phyloP scores from a whole-genome alignment of 92 coral and sea anemone genomes.

The Epizoanthus fatuus region DNA sequence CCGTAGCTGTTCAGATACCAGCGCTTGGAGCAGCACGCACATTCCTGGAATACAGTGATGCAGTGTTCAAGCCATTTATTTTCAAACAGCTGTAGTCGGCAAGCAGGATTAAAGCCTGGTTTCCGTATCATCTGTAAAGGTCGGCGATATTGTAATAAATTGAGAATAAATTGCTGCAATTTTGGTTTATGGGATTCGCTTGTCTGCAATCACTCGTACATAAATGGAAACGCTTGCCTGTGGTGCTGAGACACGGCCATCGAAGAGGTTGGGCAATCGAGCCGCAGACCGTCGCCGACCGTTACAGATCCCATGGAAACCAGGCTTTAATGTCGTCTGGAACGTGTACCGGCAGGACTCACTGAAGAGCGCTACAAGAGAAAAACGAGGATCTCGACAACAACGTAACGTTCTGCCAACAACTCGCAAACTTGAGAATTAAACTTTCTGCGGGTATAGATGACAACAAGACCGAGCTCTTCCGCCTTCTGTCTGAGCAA shows the following conservation, averaged over 20 bases:
- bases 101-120: neutral
- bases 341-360: conserved; percentile 33
- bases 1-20: conserved; percentile 44
- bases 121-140: too few relatives aligned
- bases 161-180: too few relatives aligned
- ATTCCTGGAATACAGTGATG: conserved; percentile 35
- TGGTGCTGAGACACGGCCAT: too few relatives aligned
- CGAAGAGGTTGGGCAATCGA: too few relatives aligned
- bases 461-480: conserved; percentile 49
- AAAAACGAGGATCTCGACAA: conserved; percentile 56
- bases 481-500: conserved; percentile 29
- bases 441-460: conserved; percentile 42
- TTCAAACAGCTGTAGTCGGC: conserved; percentile 13
- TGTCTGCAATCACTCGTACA: too few relatives aligned
- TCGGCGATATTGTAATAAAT: too few relatives aligned
- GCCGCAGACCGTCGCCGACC: too few relatives aligned
- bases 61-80: conserved; percentile 36
- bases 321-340: too few relatives aligned
- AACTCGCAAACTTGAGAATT: conserved; percentile 27
- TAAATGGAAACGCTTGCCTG: too few relatives aligned
- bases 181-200: too few relatives aligned
- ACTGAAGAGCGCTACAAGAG: conserved; percentile 37
- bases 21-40: conserved; percentile 22
- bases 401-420: conserved; percentile 39
- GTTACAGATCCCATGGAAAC: too few relatives aligned